Conservation (phyloP, 2,888 invertebrate genomes). For the Sepioteuthis lessoniana region DNA sequence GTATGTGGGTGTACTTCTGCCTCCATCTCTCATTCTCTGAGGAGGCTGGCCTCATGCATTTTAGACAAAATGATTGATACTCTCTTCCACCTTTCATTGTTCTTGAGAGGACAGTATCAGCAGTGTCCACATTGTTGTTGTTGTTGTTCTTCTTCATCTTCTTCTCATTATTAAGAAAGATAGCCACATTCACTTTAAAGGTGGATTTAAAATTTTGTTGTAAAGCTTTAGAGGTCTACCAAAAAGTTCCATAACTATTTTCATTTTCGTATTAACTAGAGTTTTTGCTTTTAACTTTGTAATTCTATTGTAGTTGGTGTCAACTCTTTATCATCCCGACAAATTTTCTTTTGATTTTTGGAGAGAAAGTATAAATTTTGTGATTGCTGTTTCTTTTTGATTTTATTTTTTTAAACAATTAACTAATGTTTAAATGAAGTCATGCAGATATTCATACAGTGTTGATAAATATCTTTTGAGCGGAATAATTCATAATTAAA, state of each 20-base stretch:
- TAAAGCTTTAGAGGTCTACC: neutral
- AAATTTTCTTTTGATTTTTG: no score
- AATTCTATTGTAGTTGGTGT: neutral
- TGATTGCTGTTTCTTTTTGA: no score
- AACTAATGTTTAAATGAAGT: no score
- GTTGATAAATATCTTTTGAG: no score
- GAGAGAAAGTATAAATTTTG: no score
- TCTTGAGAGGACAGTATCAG: neutral
- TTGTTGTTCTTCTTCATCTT: no score
- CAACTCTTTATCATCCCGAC: neutral
- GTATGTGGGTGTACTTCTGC: slow-evolving; percentile 8
- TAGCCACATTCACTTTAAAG: neutral
- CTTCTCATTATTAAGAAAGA: neutral
- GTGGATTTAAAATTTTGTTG: neutral
- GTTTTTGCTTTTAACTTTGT: neutral
- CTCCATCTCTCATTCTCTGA: neutral
- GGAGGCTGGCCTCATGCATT: neutral
- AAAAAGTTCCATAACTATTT: neutral
- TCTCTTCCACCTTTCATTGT: neutral
- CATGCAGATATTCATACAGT: no score
- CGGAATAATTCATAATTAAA: no score
- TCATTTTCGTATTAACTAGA: neutral
- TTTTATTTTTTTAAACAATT: no score
- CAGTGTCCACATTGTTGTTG: neutral
- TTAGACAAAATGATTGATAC: neutral